phyloP scores from a whole-genome alignment of 1,140 invertebrate genomes.

The Hylaeus volcanicus region DNA sequence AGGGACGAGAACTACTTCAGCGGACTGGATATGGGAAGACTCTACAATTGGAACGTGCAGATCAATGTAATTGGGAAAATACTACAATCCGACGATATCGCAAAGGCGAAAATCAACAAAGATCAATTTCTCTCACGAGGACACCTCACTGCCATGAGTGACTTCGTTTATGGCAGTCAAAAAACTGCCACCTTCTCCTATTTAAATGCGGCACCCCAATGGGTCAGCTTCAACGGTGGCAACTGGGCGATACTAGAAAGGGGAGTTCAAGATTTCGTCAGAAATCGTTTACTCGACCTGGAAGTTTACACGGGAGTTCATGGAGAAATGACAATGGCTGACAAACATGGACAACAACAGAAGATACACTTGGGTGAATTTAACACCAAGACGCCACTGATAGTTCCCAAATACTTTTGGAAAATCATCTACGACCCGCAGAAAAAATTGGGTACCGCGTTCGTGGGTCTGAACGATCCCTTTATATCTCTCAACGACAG shows the following conservation, averaged over 20 bases:
- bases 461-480: conserved; percentile 85
- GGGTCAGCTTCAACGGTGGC: conserved; percentile 81
- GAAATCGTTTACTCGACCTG: conserved; percentile 65
- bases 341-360: conserved; percentile 74
- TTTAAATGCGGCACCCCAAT: conserved; percentile 82
- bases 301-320: conserved; percentile 83
- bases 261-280: conserved; percentile 63
- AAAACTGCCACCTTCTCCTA: conserved; percentile 80
- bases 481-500: conserved; percentile 76
- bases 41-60: conserved; percentile 67
- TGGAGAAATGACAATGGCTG: conserved; percentile 79
- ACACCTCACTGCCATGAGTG: conserved; percentile 78
- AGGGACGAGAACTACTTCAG: conserved; percentile 66
- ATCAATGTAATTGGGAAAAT: conserved; percentile 61
- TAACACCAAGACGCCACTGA: conserved; percentile 73
- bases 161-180: conserved; percentile 77
- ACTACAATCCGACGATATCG: conserved; percentile 67
- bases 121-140: conserved; percentile 73
- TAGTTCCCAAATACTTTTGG: conserved; percentile 83
- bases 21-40: conserved; percentile 54
- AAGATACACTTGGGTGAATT: conserved; percentile 80
- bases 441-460: conserved; percentile 81
- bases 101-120: conserved; percentile 59
- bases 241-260: conserved; percentile 79
- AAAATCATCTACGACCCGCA: conserved; percentile 83